These are phyloP conservation scores for Albula goreensis DNA, from an alignment of 2,113 vertebrate species.

Conservation along the genomic window DNA sequence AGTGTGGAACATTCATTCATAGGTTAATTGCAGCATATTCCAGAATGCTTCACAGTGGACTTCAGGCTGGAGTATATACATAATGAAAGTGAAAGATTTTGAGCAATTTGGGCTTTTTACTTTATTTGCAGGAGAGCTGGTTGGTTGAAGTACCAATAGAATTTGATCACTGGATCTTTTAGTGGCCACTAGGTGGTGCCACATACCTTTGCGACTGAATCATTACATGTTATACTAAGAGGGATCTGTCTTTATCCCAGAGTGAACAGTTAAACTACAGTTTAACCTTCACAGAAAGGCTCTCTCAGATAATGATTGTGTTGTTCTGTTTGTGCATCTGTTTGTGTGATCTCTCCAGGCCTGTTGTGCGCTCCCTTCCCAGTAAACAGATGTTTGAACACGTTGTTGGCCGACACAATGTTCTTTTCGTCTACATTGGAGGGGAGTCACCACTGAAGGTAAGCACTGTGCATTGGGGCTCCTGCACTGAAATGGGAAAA, in stretches of 20 bases:
- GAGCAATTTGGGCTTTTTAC: too few species aligned
- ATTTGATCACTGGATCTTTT: background rate
- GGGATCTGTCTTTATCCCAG: background rate
- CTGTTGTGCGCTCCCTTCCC: constrained; percentile 80
- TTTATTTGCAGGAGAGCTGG: background rate
- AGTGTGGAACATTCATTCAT: too few species aligned
- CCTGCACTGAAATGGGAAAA: background rate
- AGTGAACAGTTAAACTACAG: background rate
- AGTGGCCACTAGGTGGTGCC: constrained; percentile 24
- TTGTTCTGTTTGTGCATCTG: background rate
- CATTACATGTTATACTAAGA: background rate
- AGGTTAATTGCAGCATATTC: too few species aligned
- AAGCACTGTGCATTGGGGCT: background rate
- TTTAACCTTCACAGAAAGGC: background rate
- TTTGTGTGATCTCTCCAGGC: constrained; percentile 61
- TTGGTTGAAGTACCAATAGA: background rate
- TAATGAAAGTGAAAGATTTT: too few species aligned
- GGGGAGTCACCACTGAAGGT: constrained; percentile 91
- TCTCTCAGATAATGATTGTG: background rate
- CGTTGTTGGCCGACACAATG: constrained; percentile 75
- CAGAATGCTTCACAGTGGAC: too few species aligned
- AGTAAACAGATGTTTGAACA: constrained; percentile 87
- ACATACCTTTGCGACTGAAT: background rate
- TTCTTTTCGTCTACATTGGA: constrained; percentile 90
- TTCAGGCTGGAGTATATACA: too few species aligned